phyloP scores from a whole-genome alignment of 2,888 invertebrate genomes.

The Apotomis capreana region DNA sequence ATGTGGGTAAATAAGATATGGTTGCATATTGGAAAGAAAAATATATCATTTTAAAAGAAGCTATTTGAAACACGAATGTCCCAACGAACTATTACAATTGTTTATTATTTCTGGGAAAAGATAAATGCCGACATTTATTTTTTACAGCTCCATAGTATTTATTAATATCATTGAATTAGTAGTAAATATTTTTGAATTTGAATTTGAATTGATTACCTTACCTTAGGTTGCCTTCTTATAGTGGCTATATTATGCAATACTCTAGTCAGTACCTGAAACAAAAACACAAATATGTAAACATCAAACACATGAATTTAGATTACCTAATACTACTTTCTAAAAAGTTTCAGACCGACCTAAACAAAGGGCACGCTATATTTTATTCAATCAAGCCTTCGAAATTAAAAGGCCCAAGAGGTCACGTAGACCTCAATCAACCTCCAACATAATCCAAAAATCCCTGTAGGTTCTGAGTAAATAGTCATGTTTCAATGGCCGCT shows the following conservation, averaged over 20 bases:
- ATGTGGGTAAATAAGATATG: conserved; percentile 10
- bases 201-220: no score
- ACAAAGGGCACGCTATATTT: conserved; percentile 18
- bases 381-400: conserved; percentile 12
- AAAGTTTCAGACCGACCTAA: not conserved
- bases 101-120: no score
- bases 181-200: no score
- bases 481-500: conserved; percentile 76
- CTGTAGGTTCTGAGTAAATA: conserved; percentile 74
- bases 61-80: no score
- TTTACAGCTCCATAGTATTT: no score
- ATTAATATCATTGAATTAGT: no score
- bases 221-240: no score
- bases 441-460: conserved; percentile 44
- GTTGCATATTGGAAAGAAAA: not conserved
- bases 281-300: not conserved
- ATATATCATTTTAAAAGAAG: not conserved
- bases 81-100: no score
- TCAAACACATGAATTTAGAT: not conserved
- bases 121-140: no score
- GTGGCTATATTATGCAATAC: not conserved
- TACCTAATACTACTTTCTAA: not conserved
- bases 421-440: conserved; percentile 34
- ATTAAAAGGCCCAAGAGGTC: conserved; percentile 30
- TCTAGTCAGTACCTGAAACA: not conserved